A percentile compares a stretch with the other conserved stretches of the same genome.
These are phyloP conservation scores for Scortum barcoo DNA, from an alignment of 2,113 vertebrate genomes.

Conservation along the genomic window DNA sequence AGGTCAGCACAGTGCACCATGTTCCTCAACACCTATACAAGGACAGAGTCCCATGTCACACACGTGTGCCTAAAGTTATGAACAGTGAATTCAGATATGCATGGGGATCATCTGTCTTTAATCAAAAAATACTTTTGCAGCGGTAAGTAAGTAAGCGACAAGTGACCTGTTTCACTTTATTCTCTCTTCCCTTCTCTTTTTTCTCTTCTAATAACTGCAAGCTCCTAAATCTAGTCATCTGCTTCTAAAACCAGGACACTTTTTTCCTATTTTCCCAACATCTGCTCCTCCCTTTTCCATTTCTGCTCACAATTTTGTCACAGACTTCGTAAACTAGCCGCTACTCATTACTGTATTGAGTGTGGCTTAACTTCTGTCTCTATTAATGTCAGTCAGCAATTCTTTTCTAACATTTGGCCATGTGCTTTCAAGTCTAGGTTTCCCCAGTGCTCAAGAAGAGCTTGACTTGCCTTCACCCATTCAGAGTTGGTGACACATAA, in stretches of 20 bases:
- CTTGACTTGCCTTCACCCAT: neutral
- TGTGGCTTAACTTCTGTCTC: neutral
- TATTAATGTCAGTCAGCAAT: neutral
- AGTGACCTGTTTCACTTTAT: neutral
- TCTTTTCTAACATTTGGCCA: neutral
- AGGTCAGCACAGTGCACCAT: slow-evolving; percentile 96
- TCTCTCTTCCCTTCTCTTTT: neutral
- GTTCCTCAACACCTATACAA: slow-evolving; percentile 90
- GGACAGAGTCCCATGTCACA: slow-evolving; percentile 29
- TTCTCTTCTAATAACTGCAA: neutral
- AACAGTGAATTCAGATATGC: neutral
- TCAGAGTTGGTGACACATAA: too few relatives aligned
- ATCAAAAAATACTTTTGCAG: neutral
- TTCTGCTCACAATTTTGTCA: neutral
- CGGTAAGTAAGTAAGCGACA: neutral
- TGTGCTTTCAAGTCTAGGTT: neutral
- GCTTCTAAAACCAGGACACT: neutral
- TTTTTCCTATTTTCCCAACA: neutral
- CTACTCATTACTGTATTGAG: neutral
- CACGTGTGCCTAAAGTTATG: neutral
- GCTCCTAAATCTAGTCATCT: neutral
- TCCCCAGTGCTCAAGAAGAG: neutral
- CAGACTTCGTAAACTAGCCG: too few relatives aligned
- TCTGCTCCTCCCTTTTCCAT: neutral
- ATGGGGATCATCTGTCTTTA: neutral